Evolutionary conservation across 2,888 invertebrate species (phyloP).

Genomic region (Melieria omissa): DNA sequence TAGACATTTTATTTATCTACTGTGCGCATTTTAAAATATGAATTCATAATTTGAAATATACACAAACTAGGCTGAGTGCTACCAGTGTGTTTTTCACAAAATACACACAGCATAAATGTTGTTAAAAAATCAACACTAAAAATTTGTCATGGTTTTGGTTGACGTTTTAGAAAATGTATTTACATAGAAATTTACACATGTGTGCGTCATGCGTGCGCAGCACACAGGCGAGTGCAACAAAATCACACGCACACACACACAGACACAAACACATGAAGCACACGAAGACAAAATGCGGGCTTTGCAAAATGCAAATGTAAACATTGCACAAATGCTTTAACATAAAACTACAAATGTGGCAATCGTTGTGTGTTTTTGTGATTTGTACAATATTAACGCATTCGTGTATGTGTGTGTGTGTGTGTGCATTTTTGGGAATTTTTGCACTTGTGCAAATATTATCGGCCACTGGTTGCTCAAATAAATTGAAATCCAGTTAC

Average conservation of each 20-base stretch:
- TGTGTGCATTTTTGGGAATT: conserved; percentile 58
- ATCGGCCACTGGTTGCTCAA: conserved; percentile 35
- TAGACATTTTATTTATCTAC: too few relatives aligned
- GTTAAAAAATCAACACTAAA: too few relatives aligned
- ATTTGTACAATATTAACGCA: neutral
- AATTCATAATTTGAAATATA: too few relatives aligned
- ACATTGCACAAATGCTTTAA: conserved; percentile 60
- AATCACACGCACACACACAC: neutral
- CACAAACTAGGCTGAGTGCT: too few relatives aligned
- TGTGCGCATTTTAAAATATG: too few relatives aligned
- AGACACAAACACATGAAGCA: conserved; percentile 23
- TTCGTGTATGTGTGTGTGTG: conserved; percentile 46
- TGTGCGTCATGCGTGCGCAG: neutral
- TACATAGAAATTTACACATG: neutral
- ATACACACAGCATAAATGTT: too few relatives aligned
- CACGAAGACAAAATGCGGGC: conserved; percentile 42
- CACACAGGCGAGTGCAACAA: neutral
- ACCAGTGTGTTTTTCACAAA: too few relatives aligned
- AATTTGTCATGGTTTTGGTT: neutral
- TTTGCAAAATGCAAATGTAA: conserved; percentile 35
- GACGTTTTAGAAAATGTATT: conserved; percentile 4
- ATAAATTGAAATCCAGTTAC: neutral
- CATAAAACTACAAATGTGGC: conserved; percentile 39
- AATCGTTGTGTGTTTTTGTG: neutral
- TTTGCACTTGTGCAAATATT: conserved; percentile 64